Conservation (phyloP, 2,113 vertebrate species). For the Amblyornis subalaris region DNA sequence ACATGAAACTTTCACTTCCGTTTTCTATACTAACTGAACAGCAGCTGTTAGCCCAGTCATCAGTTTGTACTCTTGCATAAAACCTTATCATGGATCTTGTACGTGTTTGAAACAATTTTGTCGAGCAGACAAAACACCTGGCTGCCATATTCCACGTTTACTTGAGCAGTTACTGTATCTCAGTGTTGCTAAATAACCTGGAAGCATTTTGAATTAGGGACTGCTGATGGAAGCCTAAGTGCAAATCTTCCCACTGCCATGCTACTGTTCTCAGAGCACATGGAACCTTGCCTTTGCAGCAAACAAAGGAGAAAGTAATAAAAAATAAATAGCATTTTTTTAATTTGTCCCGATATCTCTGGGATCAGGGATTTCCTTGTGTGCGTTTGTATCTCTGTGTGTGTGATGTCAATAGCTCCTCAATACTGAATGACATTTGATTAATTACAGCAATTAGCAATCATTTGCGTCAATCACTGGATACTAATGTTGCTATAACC, state of each 20-base stretch:
- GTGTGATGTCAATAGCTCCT: background rate
- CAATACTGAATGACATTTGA: background rate
- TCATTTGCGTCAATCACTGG: background rate
- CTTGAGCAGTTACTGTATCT: background rate
- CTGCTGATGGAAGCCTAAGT: background rate
- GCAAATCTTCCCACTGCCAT: background rate
- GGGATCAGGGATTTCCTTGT: background rate
- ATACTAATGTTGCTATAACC: background rate
- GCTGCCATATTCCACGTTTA: background rate
- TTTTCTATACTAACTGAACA: background rate
- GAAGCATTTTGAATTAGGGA: background rate
- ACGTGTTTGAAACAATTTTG: background rate
- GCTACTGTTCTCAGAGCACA: background rate
- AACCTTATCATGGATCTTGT: background rate
- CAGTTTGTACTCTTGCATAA: background rate
- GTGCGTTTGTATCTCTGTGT: accelerated
- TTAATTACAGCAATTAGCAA: slow-evolving; percentile 4
- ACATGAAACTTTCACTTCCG: background rate
- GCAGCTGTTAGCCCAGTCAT: background rate
- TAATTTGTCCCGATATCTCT: background rate
- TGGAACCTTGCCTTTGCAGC: background rate
- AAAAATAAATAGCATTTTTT: background rate
- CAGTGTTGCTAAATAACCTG: background rate
- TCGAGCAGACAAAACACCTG: background rate
- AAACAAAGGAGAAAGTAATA: background rate